Evolutionary conservation across 2,888 invertebrate species (phyloP).

Genomic region (Trimorus sp.): DNA sequence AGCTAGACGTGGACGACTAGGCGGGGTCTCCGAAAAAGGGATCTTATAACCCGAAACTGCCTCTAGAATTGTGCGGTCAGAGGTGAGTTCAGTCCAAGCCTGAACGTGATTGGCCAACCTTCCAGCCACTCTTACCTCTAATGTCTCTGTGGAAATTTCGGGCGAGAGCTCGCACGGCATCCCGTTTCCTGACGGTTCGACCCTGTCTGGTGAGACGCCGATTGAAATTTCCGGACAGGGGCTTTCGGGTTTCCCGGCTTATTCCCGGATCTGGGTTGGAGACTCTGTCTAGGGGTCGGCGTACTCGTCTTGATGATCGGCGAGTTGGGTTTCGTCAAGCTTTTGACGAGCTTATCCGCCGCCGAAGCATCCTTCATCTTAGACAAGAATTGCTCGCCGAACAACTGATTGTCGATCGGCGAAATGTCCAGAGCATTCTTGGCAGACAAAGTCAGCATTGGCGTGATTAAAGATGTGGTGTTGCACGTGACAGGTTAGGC

Average conservation of each 20-base stretch:
- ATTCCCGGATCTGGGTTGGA: background rate
- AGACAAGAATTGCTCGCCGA: slow-evolving; percentile 27
- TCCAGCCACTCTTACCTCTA: slow-evolving; percentile 26
- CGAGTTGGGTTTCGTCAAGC: background rate
- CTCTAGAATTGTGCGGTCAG: background rate
- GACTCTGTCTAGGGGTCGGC: background rate
- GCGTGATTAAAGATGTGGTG: slow-evolving; percentile 45
- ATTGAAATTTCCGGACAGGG: slow-evolving; percentile 12
- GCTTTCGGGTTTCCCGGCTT: slow-evolving; percentile 18
- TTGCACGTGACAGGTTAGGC: slow-evolving; percentile 14
- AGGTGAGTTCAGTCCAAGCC: background rate
- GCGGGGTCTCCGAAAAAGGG: background rate
- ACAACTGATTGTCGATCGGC: slow-evolving; percentile 19
- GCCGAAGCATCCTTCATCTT: slow-evolving; percentile 29
- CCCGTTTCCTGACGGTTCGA: background rate
- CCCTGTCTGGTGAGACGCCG: slow-evolving; percentile 5
- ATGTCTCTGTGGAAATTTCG: background rate
- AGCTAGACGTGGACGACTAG: background rate
- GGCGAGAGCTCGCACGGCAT: slow-evolving; percentile 9
- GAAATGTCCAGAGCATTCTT: slow-evolving; percentile 18
- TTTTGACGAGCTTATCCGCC: background rate
- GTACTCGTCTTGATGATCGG: too few relatives aligned
- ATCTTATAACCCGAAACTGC: slow-evolving; percentile 2
- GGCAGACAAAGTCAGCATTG: slow-evolving; percentile 30
- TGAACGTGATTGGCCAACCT: background rate